Conservation (phyloP, 35 echinoderm and acorn worm genomes). For the Eucidaris tribuloides region DNA sequence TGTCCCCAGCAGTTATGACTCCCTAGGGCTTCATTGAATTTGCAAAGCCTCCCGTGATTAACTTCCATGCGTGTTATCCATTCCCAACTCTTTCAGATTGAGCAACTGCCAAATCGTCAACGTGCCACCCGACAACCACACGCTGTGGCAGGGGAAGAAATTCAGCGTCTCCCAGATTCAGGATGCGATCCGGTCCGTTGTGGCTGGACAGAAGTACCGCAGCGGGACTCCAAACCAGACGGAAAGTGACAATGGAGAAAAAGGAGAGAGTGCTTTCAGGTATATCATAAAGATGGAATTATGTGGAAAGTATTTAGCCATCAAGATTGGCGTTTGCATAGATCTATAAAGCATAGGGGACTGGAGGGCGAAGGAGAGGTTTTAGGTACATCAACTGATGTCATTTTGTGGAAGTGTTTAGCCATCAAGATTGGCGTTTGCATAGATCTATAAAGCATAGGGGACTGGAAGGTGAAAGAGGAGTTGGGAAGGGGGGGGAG, state of each 20-base stretch:
- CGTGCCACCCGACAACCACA: constrained; percentile 30
- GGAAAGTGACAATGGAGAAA: not conserved
- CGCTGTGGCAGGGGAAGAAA: constrained; percentile 77
- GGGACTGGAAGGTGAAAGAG: no score
- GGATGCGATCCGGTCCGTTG: constrained; percentile 49
- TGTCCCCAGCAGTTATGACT: no score
- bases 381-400: constrained; percentile 18
- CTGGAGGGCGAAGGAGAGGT: not conserved
- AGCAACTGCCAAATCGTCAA: constrained; percentile 55
- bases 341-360: no score
- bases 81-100: no score
- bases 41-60: no score
- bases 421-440: no score
- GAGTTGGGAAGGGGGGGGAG: no score
- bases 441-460: no score
- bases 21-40: no score
- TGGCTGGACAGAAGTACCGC: constrained; percentile 9
- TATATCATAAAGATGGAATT: not conserved
- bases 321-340: no score
- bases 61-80: no score
- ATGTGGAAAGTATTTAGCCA: not conserved
- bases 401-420: not conserved
- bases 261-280: constrained; percentile 23
- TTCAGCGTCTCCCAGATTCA: constrained; percentile 85
- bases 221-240: constrained; percentile 2